Conservation (phyloP, 2,113 vertebrate species). For the Poeciliopsis occidentalis region DNA sequence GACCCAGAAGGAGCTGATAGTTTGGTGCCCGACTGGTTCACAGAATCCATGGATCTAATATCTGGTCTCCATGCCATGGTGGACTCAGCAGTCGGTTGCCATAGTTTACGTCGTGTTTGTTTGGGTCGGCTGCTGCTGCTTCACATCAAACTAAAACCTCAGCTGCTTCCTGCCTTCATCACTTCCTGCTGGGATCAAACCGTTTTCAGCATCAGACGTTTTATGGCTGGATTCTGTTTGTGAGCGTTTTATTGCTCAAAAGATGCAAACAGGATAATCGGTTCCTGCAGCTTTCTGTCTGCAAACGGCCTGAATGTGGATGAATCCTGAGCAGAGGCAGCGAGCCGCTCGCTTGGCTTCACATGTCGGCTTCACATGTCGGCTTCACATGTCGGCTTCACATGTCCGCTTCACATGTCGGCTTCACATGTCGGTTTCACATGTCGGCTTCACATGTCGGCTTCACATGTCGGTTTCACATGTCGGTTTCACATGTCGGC, state of each 20-base stretch:
- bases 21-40: no score
- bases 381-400: no score
- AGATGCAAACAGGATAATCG: constrained; percentile 32
- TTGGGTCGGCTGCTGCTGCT: neutral
- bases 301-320: constrained; percentile 9
- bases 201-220: neutral
- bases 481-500: neutral
- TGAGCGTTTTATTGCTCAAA: constrained; percentile 13
- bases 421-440: constrained; percentile 10
- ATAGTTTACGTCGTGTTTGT: no score
- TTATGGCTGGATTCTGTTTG: constrained; percentile 11
- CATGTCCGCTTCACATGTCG: neutral
- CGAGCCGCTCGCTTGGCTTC: constrained; percentile 3
- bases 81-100: no score
- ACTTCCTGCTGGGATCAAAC: neutral
- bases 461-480: no score
- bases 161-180: neutral
- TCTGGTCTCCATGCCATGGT: no score
- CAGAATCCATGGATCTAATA: no score
- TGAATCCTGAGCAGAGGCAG: constrained; percentile 20
- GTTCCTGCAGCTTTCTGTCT: constrained; percentile 27
- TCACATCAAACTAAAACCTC: neutral
- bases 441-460: no score
- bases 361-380: no score
- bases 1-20: no score